phyloP scores from a whole-genome alignment of 2,888 invertebrate genomes.

The Drosophila leonis region DNA sequence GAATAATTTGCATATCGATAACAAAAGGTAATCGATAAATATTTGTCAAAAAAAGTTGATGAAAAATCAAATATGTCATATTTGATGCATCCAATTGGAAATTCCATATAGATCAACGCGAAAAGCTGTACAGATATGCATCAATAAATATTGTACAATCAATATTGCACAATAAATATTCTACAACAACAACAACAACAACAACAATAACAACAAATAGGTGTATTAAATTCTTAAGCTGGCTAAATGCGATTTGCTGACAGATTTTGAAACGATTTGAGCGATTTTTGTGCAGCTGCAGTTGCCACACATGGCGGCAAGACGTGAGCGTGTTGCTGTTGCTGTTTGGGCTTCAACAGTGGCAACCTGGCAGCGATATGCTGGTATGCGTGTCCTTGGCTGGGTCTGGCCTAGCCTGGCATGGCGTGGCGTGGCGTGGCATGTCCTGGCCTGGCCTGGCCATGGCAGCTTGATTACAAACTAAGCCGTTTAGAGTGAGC shows the following conservation, averaged over 20 bases:
- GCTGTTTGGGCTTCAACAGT: constrained; percentile 13
- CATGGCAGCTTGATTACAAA: constrained; percentile 61
- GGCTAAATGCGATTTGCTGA: constrained; percentile 34
- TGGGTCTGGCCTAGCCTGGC: constrained; percentile 2
- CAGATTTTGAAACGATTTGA: constrained; percentile 25
- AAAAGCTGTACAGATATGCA: not conserved
- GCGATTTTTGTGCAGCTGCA: constrained; percentile 43
- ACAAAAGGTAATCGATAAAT: not conserved
- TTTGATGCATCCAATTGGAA: not conserved
- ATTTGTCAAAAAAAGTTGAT: not conserved
- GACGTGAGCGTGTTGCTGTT: constrained; percentile 8
- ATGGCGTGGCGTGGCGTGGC: not conserved
- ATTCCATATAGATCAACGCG: not conserved
- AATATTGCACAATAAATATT: not conserved
- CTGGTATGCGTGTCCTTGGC: constrained; percentile 44
- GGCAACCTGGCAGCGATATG: constrained; percentile 8
- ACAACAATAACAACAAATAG: not conserved
- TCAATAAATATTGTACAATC: not conserved
- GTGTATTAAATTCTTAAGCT: constrained; percentile 15
- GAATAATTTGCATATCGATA: not conserved
- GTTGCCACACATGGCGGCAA: constrained; percentile 9
- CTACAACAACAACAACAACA: not conserved
- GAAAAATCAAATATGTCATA: not conserved
- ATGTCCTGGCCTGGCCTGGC: not conserved
- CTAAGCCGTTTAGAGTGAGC: constrained; percentile 66